These are phyloP conservation scores for Poeciliopsis presidionis DNA, from an alignment of 2,797 vertebrate genomes.

Conservation along the genomic window DNA sequence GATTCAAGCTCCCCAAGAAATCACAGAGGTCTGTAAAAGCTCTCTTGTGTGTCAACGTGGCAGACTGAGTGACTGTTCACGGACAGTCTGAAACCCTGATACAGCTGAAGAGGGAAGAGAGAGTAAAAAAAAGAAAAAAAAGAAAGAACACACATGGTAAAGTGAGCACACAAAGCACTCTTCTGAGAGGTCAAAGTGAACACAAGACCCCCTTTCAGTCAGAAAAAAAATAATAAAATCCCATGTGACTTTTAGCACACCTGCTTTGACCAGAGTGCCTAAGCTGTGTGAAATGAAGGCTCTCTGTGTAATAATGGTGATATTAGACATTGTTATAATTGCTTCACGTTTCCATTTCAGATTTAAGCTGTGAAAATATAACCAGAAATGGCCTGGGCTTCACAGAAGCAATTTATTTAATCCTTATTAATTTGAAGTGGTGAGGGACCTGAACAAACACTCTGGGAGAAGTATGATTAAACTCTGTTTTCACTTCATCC, in stretches of 20 bases:
- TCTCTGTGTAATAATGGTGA: slow-evolving; percentile 60
- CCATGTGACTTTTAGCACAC: slow-evolving; percentile 65
- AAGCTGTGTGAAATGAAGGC: slow-evolving; percentile 67
- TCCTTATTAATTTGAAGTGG: slow-evolving; percentile 55
- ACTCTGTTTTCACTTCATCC: slow-evolving; percentile 17
- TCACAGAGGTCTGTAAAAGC: slow-evolving; percentile 54
- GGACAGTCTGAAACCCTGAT: slow-evolving; percentile 62
- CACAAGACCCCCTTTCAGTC: slow-evolving; percentile 76
- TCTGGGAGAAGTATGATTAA: slow-evolving; percentile 13
- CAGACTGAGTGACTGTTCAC: slow-evolving; percentile 58
- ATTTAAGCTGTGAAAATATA: slow-evolving; percentile 62
- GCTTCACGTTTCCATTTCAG: slow-evolving; percentile 69
- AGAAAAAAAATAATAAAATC: slow-evolving; percentile 70
- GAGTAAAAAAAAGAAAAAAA: not conserved
- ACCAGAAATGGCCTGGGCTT: slow-evolving; percentile 43
- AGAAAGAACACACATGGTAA: slow-evolving; percentile 31
- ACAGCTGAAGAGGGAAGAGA: slow-evolving; percentile 31
- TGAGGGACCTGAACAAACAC: slow-evolving; percentile 33
- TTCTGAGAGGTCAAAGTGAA: slow-evolving; percentile 70
- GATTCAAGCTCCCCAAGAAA: slow-evolving; percentile 68
- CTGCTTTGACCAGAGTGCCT: slow-evolving; percentile 56
- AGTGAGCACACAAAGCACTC: slow-evolving; percentile 69
- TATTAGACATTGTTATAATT: slow-evolving; percentile 68
- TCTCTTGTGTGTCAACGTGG: slow-evolving; percentile 55
- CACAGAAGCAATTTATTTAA: slow-evolving; percentile 53